Conservation (phyloP, 2,113 vertebrate genomes). For the Semnornis frantzii region DNA sequence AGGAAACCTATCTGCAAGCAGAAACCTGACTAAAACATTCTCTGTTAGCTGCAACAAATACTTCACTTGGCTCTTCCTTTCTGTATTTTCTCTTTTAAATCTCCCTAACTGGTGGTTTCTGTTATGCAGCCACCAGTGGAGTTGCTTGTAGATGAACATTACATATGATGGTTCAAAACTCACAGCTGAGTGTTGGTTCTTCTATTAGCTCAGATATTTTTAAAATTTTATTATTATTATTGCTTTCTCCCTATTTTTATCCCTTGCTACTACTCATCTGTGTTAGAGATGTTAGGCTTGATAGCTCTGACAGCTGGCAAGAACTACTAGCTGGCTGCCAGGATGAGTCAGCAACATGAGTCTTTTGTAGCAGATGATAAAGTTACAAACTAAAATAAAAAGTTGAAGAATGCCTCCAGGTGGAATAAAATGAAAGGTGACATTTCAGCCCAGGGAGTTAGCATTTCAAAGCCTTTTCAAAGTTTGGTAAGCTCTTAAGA, state of each 20-base stretch:
- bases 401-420: neutral
- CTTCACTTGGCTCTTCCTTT: neutral
- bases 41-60: neutral
- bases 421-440: neutral
- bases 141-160: neutral
- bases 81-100: neutral
- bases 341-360: constrained; percentile 15
- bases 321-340: neutral
- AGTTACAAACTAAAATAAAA: neutral
- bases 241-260: neutral
- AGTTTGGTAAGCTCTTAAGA: neutral
- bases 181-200: neutral
- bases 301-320: neutral
- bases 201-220: neutral
- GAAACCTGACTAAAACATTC: neutral
- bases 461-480: neutral
- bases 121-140: neutral
- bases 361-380: neutral
- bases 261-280: neutral
- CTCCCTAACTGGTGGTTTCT: neutral
- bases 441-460: neutral
- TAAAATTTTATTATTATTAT: neutral
- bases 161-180: neutral
- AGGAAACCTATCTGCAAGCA: neutral
- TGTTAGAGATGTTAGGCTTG: neutral